These are phyloP conservation scores for Ctenoplectra terminalis DNA, from an alignment of 1,140 invertebrate species.

Conservation along the genomic window DNA sequence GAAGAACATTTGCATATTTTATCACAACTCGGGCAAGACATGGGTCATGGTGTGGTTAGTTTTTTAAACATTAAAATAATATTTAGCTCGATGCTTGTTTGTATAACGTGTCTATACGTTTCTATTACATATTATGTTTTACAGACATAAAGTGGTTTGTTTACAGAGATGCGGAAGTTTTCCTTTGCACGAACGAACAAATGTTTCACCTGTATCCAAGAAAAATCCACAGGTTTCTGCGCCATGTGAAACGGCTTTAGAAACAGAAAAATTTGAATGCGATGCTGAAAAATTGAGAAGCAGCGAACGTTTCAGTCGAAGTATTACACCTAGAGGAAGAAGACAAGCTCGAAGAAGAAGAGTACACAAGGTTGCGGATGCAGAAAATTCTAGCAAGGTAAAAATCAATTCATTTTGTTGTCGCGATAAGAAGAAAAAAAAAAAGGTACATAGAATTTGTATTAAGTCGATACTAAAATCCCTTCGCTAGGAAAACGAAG, in stretches of 20 bases:
- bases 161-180: conserved; percentile 77
- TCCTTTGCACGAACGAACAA: conserved; percentile 79
- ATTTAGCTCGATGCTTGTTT: neutral
- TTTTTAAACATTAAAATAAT: neutral
- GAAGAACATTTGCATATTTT: conserved; percentile 81
- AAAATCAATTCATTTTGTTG: neutral
- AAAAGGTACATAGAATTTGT: neutral
- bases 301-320: conserved; percentile 85
- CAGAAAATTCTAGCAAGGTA: conserved; percentile 77
- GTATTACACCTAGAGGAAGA: conserved; percentile 80
- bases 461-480: neutral
- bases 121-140: neutral
- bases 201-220: conserved; percentile 77
- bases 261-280: conserved; percentile 79
- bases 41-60: conserved; percentile 80
- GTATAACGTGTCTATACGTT: too few relatives aligned
- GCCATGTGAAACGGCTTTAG: conserved; percentile 73
- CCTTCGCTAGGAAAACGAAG: conserved; percentile 76
- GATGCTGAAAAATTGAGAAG: conserved; percentile 83
- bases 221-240: conserved; percentile 75
- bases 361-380: conserved; percentile 70
- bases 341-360: conserved; percentile 77
- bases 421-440: neutral
- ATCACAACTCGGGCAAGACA: conserved; percentile 76
- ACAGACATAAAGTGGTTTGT: neutral